A percentile compares a stretch with the other conserved stretches of the same genome.
These are phyloP conservation scores for Austrolebias charrua DNA, from an alignment of 2,797 vertebrate species.

Conservation along the genomic window DNA sequence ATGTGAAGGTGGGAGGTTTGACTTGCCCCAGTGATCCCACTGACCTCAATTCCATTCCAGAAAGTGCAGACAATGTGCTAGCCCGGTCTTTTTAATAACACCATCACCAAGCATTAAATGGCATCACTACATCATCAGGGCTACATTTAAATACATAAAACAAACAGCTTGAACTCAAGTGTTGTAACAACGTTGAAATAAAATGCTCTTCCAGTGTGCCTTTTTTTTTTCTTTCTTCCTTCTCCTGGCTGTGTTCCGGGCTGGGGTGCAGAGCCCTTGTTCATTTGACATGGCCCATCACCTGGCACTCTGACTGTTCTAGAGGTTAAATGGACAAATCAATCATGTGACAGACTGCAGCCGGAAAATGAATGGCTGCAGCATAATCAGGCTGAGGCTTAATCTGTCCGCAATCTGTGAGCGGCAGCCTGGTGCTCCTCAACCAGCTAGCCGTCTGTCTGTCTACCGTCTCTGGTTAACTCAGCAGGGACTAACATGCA, in stretches of 20 bases:
- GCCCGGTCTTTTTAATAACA: slow-evolving; percentile 61
- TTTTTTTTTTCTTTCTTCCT: slow-evolving; percentile 14
- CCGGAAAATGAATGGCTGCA: slow-evolving; percentile 78
- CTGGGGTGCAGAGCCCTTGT: slow-evolving; percentile 65
- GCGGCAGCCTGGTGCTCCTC: slow-evolving; percentile 59
- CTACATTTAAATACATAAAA: slow-evolving; percentile 19
- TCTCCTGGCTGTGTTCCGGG: slow-evolving; percentile 39
- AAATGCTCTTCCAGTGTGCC: slow-evolving; percentile 24
- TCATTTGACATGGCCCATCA: slow-evolving; percentile 74
- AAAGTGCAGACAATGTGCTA: slow-evolving; percentile 27
- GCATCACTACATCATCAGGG: slow-evolving; percentile 45
- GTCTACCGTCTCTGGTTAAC: slow-evolving; percentile 15
- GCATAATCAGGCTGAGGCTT: slow-evolving; percentile 75
- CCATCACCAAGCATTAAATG: slow-evolving; percentile 65
- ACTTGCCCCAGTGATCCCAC: slow-evolving; percentile 27
- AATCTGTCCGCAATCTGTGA: slow-evolving; percentile 67
- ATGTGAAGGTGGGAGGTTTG: slow-evolving; percentile 45
- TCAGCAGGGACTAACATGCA: not conserved
- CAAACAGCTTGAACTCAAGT: slow-evolving; percentile 5
- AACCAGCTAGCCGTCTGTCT: slow-evolving; percentile 42
- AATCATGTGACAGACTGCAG: slow-evolving; percentile 79
- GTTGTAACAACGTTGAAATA: slow-evolving; percentile 5
- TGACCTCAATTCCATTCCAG: slow-evolving; percentile 55
- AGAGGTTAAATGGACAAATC: slow-evolving; percentile 83
- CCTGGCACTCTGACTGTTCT: slow-evolving; percentile 71